These are phyloP conservation scores for Semibalanus balanoides DNA, from an alignment of 1,140 invertebrate species.

Conservation along the genomic window DNA sequence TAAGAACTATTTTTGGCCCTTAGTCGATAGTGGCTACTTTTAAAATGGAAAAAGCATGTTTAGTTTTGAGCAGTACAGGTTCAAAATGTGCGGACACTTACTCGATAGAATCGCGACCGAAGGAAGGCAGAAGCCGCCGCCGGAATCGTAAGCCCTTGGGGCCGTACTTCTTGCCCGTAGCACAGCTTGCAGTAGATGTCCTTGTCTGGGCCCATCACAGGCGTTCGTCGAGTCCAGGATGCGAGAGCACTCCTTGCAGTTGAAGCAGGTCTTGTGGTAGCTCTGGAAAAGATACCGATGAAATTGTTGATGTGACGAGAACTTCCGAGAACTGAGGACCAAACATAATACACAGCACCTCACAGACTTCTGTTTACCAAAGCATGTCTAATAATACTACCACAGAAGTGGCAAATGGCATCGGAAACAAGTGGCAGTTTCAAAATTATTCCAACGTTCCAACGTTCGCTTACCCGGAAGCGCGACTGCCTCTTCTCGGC, in stretches of 20 bases:
- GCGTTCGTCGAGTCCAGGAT: constrained; percentile 82
- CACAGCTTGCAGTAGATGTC: constrained; percentile 77
- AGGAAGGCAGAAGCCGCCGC: constrained; percentile 53
- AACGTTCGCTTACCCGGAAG: constrained; percentile 66
- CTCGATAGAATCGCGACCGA: constrained; percentile 23
- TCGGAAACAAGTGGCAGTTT: no score
- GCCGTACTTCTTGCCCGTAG: constrained; percentile 65
- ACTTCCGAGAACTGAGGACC: no score
- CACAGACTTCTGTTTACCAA: no score
- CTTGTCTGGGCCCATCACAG: constrained; percentile 81
- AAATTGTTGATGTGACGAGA: no score
- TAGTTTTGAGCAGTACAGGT: no score
- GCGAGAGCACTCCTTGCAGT: constrained; percentile 75
- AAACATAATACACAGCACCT: no score
- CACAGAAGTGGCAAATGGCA: no score
- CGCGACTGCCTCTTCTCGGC: constrained; percentile 84
- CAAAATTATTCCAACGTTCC: no score
- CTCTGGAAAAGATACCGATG: constrained; percentile 42
- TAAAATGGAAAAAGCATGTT: no score
- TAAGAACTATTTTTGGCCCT: no score
- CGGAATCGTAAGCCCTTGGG: constrained; percentile 80
- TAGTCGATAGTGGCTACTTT: no score
- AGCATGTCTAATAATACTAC: no score
- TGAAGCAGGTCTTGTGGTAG: constrained; percentile 82
- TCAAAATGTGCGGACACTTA: constrained; percentile 15